Evolutionary conservation across 64 coral and sea anemone genomes (phyloP).

Genomic region (Porites lutea): DNA sequence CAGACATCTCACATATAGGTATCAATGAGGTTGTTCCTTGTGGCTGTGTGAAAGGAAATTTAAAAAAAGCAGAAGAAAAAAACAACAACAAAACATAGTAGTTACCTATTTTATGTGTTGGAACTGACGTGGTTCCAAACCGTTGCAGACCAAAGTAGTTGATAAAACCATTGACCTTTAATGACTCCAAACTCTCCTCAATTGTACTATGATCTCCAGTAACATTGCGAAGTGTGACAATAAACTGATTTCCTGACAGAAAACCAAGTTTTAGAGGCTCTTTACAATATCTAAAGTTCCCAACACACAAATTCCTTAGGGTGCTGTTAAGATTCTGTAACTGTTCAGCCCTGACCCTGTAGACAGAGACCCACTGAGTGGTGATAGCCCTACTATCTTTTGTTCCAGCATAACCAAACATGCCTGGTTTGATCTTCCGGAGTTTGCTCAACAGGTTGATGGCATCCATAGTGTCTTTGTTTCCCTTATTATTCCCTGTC

Average conservation of each 20-base stretch:
- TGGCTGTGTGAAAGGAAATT: too few species aligned
- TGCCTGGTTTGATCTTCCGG: constrained; percentile 72
- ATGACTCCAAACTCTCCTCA: constrained; percentile 72
- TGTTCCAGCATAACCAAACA: constrained; percentile 94
- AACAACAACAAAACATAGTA: background rate
- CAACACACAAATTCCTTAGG: constrained; percentile 74
- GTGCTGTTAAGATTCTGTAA: constrained; percentile 73
- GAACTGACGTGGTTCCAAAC: constrained; percentile 88
- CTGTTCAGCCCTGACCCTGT: constrained; percentile 69
- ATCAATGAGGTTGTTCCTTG: too few species aligned
- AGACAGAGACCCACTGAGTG: constrained; percentile 78
- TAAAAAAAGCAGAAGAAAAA: background rate
- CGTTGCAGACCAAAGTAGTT: constrained; percentile 98
- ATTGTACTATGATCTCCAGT: constrained; percentile 65
- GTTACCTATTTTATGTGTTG: constrained; percentile 94
- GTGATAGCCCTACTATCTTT: constrained; percentile 93
- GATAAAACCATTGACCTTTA: constrained; percentile 87
- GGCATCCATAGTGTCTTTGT: constrained; percentile 99
- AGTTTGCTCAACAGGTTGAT: constrained; percentile 91
- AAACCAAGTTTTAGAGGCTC: constrained; percentile 81
- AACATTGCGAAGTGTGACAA: constrained; percentile 81
- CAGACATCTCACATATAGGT: too few species aligned
- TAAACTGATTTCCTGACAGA: constrained; percentile 89
- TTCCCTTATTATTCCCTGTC: constrained; percentile 93
- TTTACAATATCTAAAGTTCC: constrained; percentile 88